Base-by-base conservation (phyloP, 23 tunicate species). In the Corella eumyota region DNA sequence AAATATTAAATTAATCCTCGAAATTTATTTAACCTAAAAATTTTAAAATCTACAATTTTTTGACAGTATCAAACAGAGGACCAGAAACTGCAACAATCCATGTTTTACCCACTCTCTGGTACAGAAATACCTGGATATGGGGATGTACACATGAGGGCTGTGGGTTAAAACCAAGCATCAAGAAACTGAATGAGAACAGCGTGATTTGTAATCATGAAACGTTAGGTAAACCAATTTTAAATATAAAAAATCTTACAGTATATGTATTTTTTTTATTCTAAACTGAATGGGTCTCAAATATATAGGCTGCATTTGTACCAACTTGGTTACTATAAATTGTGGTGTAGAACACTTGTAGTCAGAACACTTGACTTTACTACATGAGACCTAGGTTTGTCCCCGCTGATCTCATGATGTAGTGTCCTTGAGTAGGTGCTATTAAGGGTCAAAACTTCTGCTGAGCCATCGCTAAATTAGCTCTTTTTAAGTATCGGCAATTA, bases 131-230 rank as follows among this genome's bases (percentile, higher is more conserved):
- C 2, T 86, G 95, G 95, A 77, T 86, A 46, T 86, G 95, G 95
- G 95, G 95, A 1, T 86, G 95, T 36, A 56, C 58, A 29, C 95
- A 86, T 48, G 95, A 86, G 58, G 95, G 95, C 33, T 86, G 95
- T 66, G 77, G 85, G 11, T 27, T 86, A 66, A 86, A 86, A 73
- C 85, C 95, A 22, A 52, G 52, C 7, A 86, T 86, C 31, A 38
- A 24, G 15, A 77, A 70, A 15, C 38, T 64, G 21, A 2, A 21
- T 1, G 75, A 78, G 5, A 66, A 68, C 34, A 52, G 62, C 34
- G 72, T 77, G 23, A 48, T 45, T 21, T 77, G 85, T 51, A 66
- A 46, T 21, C 95, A 86, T 59, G 65, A 86, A 44, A 70, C 95
- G 3, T 35, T 86, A 51, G 95, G 95, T 86, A 32, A 34, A 69